Evolutionary conservation across 2,113 vertebrate genomes (phyloP).

Genomic region (Rhombomys opimus): DNA sequence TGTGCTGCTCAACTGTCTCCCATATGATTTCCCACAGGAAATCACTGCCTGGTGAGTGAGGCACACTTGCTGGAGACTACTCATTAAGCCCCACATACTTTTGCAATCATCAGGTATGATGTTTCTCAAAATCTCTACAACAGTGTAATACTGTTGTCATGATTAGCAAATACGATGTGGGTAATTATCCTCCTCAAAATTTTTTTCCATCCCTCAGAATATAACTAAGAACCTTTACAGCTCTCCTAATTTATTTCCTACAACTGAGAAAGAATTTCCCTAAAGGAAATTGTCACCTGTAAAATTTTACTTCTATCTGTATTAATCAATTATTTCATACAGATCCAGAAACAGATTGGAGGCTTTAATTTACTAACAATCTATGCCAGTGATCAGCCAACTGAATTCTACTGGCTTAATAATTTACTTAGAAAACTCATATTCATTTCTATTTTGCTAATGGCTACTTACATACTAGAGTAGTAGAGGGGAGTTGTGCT

Average conservation of each 20-base stretch:
- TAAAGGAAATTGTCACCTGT: background rate
- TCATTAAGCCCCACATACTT: background rate
- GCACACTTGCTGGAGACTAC: background rate
- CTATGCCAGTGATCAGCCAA: background rate
- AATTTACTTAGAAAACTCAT: slow-evolving; percentile 13
- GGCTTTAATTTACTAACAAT: slow-evolving; percentile 33
- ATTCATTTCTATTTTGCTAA: background rate
- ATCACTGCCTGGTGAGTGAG: background rate
- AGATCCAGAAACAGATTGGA: slow-evolving; percentile 30
- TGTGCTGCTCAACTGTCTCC: background rate
- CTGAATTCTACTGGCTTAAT: background rate
- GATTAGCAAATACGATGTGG: background rate
- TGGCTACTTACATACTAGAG: background rate
- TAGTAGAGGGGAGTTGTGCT: background rate
- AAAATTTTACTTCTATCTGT: slow-evolving; percentile 49
- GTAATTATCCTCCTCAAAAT: slow-evolving; percentile 29
- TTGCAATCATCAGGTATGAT: background rate
- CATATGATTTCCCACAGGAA: background rate
- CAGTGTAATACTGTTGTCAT: background rate
- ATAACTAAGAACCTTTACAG: slow-evolving; percentile 40
- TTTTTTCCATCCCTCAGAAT: slow-evolving; percentile 17
- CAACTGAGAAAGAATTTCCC: slow-evolving; percentile 35
- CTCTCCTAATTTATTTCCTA: background rate
- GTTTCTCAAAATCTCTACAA: slow-evolving; percentile 35
- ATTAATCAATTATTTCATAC: slow-evolving; percentile 51